Evolutionary conservation across 2,797 vertebrate species (phyloP).

Genomic region (Gambusia yucatana): DNA sequence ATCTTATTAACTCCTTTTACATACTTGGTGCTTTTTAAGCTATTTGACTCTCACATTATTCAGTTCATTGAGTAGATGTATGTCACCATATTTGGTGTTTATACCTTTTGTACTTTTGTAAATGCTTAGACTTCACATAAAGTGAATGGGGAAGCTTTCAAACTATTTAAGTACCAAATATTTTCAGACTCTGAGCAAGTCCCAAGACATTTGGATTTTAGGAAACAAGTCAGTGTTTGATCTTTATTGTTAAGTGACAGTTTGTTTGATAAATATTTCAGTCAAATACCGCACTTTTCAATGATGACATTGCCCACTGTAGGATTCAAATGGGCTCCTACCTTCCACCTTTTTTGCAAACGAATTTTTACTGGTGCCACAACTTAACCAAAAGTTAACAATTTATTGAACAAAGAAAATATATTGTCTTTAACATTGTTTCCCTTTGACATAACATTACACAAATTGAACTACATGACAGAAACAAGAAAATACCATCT

Average conservation of each 20-base stretch:
- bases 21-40: not conserved
- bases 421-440: not conserved
- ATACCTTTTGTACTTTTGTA: not conserved
- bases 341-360: not conserved
- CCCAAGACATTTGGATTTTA: no score
- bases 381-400: not conserved
- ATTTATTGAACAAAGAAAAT: not conserved
- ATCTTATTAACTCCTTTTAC: not conserved
- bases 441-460: not conserved
- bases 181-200: not conserved
- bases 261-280: not conserved
- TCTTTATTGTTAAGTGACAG: not conserved
- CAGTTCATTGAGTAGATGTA: not conserved
- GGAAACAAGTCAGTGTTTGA: not conserved
- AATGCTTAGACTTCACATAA: not conserved
- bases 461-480: not conserved
- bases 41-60: not conserved
- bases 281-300: not conserved
- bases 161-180: not conserved
- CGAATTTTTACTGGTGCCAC: not conserved
- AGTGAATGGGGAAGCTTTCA: not conserved
- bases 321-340: not conserved
- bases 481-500: not conserved
- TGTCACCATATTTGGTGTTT: not conserved
- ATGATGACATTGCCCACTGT: not conserved